Conservation (phyloP, 2,888 invertebrate genomes). For the Geotrupes spiniger region DNA sequence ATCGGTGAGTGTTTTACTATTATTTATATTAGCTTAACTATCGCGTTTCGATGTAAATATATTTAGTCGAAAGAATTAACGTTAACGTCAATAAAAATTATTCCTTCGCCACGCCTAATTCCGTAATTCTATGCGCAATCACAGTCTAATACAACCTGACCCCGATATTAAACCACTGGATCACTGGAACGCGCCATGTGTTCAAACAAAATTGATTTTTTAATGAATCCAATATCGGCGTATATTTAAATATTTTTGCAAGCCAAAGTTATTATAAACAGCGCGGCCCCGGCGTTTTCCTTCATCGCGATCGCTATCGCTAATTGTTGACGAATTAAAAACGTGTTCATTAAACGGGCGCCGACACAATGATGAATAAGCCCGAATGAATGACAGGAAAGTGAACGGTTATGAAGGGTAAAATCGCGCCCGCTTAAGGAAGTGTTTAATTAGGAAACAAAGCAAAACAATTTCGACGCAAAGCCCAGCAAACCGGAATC, state of each 20-base stretch:
- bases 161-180: conserved; percentile 4
- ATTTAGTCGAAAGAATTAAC: no score
- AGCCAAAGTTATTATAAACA: no score
- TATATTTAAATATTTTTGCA: neutral
- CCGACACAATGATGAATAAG: neutral
- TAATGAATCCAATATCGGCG: neutral
- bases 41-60: no score
- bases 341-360: no score
- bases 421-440: conserved; percentile 17
- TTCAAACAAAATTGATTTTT: conserved; percentile 3
- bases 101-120: no score
- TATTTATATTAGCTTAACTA: no score
- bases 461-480: conserved; percentile 29
- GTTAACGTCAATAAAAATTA: no score
- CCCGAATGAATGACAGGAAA: neutral
- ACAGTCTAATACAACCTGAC: neutral
- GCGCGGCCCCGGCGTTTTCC: no score
- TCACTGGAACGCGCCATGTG: conserved; percentile 1
- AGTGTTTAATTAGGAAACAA: conserved; percentile 32
- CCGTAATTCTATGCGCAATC: neutral
- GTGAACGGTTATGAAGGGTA: conserved; percentile 1
- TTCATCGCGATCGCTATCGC: no score
- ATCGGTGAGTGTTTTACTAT: no score
- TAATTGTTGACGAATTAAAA: no score
- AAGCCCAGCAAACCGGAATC: conserved; percentile 31